Base-by-base conservation (phyloP, 2,888 invertebrate genomes). In the Nysson spinosus region DNA sequence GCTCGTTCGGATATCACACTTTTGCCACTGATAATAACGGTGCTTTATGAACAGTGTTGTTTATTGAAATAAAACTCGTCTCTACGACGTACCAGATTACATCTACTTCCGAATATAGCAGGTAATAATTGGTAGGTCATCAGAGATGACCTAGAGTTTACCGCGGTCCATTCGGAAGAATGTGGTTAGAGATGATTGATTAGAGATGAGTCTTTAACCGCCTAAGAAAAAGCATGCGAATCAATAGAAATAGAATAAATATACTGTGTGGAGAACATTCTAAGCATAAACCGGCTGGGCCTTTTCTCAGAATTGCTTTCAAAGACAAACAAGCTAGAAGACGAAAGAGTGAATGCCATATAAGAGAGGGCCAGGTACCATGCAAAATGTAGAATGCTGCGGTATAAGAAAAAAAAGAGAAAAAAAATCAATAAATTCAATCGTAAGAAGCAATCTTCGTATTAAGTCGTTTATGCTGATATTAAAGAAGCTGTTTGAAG, bases 201-300 rank as follows among this genome's bases (percentile, higher is more conserved):
- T 81, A 83, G 57, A 84, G 83, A 63, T 78, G 83, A 58, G 79
- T 80, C 67, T 78, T 79, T 73, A 80, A 72, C 65, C 54, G 74
- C 82, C 82, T 85, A 78, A 75, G 78, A 79, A 83, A 77, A 81
- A 81, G 66, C 72, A 78, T 72, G 75, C 72, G 30, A 58, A 62
- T 78, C 60, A 75, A 75, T 78, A 63, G 28, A 56, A 75, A 47
- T 55, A 57, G 39, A 55, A 60, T 20, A 46, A 9, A 42, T 4
- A 24, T 37, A 22, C 11, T 20, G 7, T 19, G 22, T 62, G 24
- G 50, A 50, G 50, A 44, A 39, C n/a, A 24, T 39, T 43, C 12
- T 14, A 54, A 49, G 28, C 14, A 28, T 30, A 61, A 9, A 42
- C 5, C n/a, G n/a, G n/a, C n/a, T n/a, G n/a, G n/a, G n/a, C n/a